Conservation (phyloP, 1,140 invertebrate genomes). For the Musca vetustissima region DNA sequence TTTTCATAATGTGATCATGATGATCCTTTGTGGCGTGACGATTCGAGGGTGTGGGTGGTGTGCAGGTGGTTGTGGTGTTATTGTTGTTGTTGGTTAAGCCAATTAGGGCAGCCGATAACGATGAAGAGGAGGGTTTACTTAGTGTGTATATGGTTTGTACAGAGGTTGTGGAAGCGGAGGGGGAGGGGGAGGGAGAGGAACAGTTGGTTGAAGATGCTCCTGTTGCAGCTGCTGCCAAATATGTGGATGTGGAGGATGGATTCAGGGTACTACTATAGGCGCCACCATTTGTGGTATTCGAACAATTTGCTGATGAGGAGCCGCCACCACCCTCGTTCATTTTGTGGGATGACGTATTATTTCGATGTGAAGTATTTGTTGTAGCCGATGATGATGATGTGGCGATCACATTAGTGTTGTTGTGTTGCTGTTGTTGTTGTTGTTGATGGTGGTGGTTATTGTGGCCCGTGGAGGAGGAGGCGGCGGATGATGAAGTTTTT, state of each 20-base stretch:
- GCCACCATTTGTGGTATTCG: neutral
- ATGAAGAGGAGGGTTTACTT: slow-evolving; percentile 33
- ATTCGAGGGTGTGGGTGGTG: neutral
- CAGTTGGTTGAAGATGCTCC: neutral
- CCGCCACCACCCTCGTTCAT: slow-evolving; percentile 13
- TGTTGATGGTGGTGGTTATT: slow-evolving; percentile 23
- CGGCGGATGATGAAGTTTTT: slow-evolving; percentile 33
- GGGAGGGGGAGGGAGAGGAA: neutral
- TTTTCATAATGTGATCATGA: slow-evolving; percentile 29
- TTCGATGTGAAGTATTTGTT: slow-evolving; percentile 25
- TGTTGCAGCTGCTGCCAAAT: neutral
- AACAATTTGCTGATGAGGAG: slow-evolving; percentile 12
- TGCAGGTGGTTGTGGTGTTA: neutral
- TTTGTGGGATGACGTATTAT: too few species aligned
- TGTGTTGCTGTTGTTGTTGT: slow-evolving; percentile 24
- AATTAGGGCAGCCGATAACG: slow-evolving; percentile 4
- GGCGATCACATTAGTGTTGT: slow-evolving; percentile 1
- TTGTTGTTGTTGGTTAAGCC: neutral
- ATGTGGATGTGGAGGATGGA: slow-evolving; percentile 9
- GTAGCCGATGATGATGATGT: slow-evolving; percentile 10
- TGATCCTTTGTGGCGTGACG: slow-evolving; percentile 16
- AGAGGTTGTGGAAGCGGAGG: slow-evolving; percentile 32
- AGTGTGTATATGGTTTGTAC: slow-evolving; percentile 49
- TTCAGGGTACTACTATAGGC: neutral
- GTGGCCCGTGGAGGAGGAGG: too few species aligned